These are phyloP conservation scores for Danio tinwini DNA, from an alignment of 2,797 vertebrate species.

Conservation along the genomic window DNA sequence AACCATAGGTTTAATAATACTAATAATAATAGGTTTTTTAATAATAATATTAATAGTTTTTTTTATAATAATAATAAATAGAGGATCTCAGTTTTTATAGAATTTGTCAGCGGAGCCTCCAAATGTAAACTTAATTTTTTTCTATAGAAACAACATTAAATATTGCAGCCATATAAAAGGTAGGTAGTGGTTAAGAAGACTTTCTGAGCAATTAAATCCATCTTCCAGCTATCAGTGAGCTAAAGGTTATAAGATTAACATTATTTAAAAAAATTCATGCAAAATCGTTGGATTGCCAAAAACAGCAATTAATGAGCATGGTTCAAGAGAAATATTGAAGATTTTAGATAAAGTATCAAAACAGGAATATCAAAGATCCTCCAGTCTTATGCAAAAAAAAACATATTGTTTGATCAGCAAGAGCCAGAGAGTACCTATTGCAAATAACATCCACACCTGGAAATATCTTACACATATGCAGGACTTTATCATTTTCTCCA, in stretches of 20 bases:
- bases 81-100: too few relatives aligned
- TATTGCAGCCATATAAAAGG: background rate
- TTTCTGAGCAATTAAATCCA: background rate
- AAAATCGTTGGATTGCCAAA: background rate
- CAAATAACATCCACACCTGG: background rate
- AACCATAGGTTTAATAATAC: too few relatives aligned
- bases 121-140: background rate
- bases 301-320: background rate
- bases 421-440: too few relatives aligned
- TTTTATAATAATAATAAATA: too few relatives aligned
- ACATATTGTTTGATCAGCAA: too few relatives aligned
- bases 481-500: too few relatives aligned
- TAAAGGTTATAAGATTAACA: background rate
- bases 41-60: too few relatives aligned
- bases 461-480: background rate
- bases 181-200: background rate
- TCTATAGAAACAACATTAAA: background rate
- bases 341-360: background rate
- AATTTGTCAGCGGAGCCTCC: background rate
- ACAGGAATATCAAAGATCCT: background rate
- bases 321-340: background rate
- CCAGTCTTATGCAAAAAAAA: too few relatives aligned
- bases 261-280: background rate
- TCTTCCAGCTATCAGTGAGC: background rate
- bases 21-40: too few relatives aligned